Evolutionary conservation across 1,140 invertebrate species (phyloP).

Genomic region (Microplitis mediator): DNA sequence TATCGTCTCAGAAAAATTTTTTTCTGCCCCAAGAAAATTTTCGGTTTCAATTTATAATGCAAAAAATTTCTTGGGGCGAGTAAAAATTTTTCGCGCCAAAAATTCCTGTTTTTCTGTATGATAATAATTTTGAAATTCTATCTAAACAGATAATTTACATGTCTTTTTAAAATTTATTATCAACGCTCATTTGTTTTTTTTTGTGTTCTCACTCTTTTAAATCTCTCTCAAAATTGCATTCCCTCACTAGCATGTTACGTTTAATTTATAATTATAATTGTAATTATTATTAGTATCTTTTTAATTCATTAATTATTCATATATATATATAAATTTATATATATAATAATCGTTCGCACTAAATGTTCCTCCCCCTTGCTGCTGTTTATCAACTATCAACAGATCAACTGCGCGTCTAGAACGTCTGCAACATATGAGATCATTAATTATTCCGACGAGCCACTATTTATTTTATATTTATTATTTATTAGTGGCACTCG

Average conservation of each 20-base stretch:
- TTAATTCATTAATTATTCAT: slow-evolving; percentile 1
- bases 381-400: slow-evolving; percentile 34
- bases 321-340: slow-evolving; percentile 17
- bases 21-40: no score
- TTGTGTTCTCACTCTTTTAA: slow-evolving; percentile 29
- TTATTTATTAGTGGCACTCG: not conserved
- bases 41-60: no score
- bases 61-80: no score
- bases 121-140: slow-evolving; percentile 3
- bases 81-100: no score
- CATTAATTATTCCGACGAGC: slow-evolving; percentile 33
- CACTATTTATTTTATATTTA: slow-evolving; percentile 15
- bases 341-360: slow-evolving; percentile 16
- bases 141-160: slow-evolving; percentile 5
- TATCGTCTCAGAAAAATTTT: no score
- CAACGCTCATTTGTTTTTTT: not conserved
- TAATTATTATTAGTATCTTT: slow-evolving; percentile 1
- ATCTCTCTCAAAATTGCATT: slow-evolving; percentile 29
- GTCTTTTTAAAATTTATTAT: slow-evolving; percentile 24
- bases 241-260: slow-evolving; percentile 20
- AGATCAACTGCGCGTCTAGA: slow-evolving; percentile 31
- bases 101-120: not conserved
- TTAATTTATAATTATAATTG: not conserved
- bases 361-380: slow-evolving; percentile 20
- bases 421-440: slow-evolving; percentile 43